Evolutionary conservation across 2,113 vertebrate genomes (phyloP), one percentile per base, ranked within the genome.

Genomic region (Scomber colias): DNA sequence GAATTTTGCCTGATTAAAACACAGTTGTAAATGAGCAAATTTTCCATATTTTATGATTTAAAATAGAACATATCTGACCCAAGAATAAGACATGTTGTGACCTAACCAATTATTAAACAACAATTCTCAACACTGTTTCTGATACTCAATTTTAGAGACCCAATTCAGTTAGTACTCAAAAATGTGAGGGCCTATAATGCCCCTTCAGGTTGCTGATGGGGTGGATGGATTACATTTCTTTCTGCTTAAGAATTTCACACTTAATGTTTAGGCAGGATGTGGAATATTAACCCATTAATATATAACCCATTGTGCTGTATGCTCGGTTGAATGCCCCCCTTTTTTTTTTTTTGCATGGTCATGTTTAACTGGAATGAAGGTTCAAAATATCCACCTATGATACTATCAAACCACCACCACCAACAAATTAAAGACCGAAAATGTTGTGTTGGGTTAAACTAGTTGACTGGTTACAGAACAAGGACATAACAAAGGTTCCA

Each of bases 351-450:
- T 27, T 27, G 24, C 24, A 27, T 27, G 24, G 35, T 78, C 40
- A 16, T 63, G 16, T 27, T 61, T 27, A 27, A 46, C 24, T 21
- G 11, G n/a, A 13, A 53, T 54, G 54, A 46, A 7, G 27, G 2
- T 8, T 67, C 69, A 67, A 19, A 13, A 53, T 15, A 53, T 45
- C 9, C 35, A 9, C 35, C 9, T 40, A 40, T 40, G 35, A 40
- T 9, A 40, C 35, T 7, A 40, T 40, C 35, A 40, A 40, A 40
- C 35, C 6, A 40, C 35, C 2, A 16, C 1, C 1, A 48, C 44
- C n/a, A 55, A 49, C 53, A 8, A 64, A 46, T 14, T 51, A 45
- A 54, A 24, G 15, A 17, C 31, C n/a, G 69, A 78, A 49, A 24
- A 11, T 53, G 6, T 12, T 54, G 55, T 61, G 48, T 67, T 53